These are phyloP conservation scores for Arenaria interpres DNA, from an alignment of 2,113 vertebrate species.

Conservation along the genomic window DNA sequence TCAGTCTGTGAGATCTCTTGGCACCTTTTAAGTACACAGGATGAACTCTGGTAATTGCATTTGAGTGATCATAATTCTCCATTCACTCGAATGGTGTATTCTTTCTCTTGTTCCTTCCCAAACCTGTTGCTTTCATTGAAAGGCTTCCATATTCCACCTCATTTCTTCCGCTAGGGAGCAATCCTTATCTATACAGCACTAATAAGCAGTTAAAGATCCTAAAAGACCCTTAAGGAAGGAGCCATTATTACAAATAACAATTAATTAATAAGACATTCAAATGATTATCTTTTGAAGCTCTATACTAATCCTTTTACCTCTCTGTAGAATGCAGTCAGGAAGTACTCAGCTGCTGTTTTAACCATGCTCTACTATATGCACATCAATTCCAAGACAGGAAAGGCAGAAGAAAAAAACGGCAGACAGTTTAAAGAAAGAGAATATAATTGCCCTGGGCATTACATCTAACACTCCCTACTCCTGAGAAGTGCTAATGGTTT, in stretches of 20 bases:
- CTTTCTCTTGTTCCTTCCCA: background rate
- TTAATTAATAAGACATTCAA: constrained; percentile 64
- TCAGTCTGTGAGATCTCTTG: background rate
- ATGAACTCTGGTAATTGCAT: background rate
- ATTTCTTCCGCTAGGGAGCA: constrained; percentile 47
- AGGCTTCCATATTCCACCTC: background rate
- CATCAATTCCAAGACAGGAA: constrained; percentile 2
- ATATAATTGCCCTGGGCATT: constrained; percentile 25
- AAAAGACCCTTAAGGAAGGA: constrained; percentile 54
- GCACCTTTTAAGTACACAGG: background rate
- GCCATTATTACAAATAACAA: constrained; percentile 50
- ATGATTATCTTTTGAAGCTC: constrained; percentile 48
- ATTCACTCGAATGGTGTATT: background rate
- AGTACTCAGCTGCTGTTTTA: constrained; percentile 11
- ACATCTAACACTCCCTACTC: background rate
- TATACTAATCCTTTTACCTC: constrained; percentile 43
- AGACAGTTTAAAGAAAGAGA: constrained; percentile 7
- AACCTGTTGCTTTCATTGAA: constrained; percentile 15
- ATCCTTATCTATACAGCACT: constrained; percentile 40
- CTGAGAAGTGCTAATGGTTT: constrained; percentile 36
- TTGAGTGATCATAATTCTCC: background rate
- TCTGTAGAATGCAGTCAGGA: constrained; percentile 4
- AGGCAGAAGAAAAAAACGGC: background rate
- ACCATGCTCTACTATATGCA: background rate
- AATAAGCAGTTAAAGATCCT: constrained; percentile 50